Evolutionary conservation across 92 coral and sea anemone genomes (phyloP), one percentile per base, ranked within the genome.

Genomic region (Heliopora coerulea): DNA sequence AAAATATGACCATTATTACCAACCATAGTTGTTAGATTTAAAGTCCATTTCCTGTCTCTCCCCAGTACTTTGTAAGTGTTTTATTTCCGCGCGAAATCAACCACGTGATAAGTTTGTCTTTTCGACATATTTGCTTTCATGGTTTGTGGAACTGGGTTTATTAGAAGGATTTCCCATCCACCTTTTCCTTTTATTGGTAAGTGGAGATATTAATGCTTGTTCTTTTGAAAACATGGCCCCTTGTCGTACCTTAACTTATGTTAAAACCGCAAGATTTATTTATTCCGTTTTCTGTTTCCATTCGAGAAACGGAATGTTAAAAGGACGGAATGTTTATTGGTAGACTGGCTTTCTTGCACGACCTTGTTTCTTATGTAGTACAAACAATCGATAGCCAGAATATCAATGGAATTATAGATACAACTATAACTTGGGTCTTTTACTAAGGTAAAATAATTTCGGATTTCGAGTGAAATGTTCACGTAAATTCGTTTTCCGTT

Each of bases 51-150:
- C n/a, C n/a, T n/a, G n/a, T n/a, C 60, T 30, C 56, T 49, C 77
- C 59, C 32, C 57, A 28, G 63, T 58, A 20, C 42, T 21, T 20
- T 30, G 50, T 8, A 37, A 46, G 52, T 46, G 52, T 46, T 46
- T 46, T 46, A 46, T 7, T 52, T 52, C 27, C 77, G 77, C 77
- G 77, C 77, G 77, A 70, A 70, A 70, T 19, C 77, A 54, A 70
- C 77, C 77, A 70, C 77, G 77, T 70, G 77, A 70, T 70, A 70
- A 54, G 32, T 70, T 49, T 30, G 30, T 31, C 63, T 70, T 70
- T 50, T 70, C 77, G 77, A 70, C 77, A 70, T 70, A 70, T 70
- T 70, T 54, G 77, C 77, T 70, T 70, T 52, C 44, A 70, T 70
- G 77, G 62, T 70, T 40, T 21, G 20, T 58, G 32, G 77, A 70